A percentile compares a stretch with the other conserved stretches of the same genome.
Evolutionary conservation across 2,113 vertebrate genomes (phyloP).

Genomic region (Hassar affinis): DNA sequence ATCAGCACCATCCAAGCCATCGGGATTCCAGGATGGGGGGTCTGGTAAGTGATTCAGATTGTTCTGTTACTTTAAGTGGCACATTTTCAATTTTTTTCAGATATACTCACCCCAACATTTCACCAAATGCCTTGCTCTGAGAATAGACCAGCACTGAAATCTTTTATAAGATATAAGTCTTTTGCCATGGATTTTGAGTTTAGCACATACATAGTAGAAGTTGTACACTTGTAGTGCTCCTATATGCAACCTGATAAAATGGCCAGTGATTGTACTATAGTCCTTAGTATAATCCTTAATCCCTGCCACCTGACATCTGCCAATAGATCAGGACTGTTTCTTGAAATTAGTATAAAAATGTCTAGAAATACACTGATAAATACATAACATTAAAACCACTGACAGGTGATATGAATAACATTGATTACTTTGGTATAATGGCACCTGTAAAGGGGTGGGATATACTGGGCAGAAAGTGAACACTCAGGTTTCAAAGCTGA

Average conservation of each 20-base stretch:
- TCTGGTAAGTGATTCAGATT: slow-evolving; percentile 81
- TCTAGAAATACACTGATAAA: too few species aligned
- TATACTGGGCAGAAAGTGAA: too few species aligned
- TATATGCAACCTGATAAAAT: neutral
- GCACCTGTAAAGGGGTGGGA: too few species aligned
- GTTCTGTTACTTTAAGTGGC: neutral
- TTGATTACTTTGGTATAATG: too few species aligned
- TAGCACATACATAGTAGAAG: neutral
- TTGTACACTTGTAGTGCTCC: neutral
- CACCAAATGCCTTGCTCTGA: neutral
- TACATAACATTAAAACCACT: too few species aligned
- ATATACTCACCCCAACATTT: neutral
- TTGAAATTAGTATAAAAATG: too few species aligned
- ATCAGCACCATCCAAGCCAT: slow-evolving; percentile 95
- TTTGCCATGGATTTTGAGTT: neutral
- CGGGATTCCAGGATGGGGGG: slow-evolving; percentile 97
- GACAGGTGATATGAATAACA: too few species aligned
- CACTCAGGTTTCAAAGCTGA: too few species aligned
- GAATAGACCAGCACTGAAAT: neutral
- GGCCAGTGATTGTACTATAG: neutral
- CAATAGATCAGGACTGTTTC: too few species aligned
- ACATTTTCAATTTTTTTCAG: neutral
- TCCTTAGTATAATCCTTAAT: too few species aligned
- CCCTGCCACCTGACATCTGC: too few species aligned
- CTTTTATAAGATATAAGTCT: neutral